These are phyloP conservation scores for Smutsia temminckii DNA, from an alignment of 2,797 vertebrate genomes.

Conservation along the genomic window DNA sequence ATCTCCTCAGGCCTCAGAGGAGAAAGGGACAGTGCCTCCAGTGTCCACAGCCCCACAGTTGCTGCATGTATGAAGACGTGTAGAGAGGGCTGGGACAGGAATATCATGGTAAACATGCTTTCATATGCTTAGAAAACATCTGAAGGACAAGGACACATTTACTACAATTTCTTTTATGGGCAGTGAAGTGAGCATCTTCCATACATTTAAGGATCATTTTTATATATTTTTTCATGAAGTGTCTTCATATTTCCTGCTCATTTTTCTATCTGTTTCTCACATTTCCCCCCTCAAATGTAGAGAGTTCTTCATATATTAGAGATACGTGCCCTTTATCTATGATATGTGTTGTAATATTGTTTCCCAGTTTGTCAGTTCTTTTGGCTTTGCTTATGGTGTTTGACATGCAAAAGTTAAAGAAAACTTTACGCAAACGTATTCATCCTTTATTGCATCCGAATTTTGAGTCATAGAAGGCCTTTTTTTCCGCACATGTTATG, in stretches of 20 bases:
- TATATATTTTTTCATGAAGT: not conserved
- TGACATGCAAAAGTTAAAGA: not conserved
- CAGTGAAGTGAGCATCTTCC: not conserved
- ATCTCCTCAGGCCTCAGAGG: not conserved
- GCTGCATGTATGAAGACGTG: too few species aligned
- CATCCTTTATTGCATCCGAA: not conserved
- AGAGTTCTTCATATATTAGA: not conserved
- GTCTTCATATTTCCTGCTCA: not conserved
- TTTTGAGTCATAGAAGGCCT: not conserved
- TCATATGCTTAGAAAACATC: not conserved
- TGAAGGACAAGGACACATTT: not conserved
- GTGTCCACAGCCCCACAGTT: not conserved
- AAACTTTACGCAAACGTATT: not conserved
- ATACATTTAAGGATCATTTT: not conserved
- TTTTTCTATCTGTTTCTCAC: not conserved
- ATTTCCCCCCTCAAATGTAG: not conserved
- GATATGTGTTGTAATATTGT: not conserved
- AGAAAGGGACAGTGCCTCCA: not conserved
- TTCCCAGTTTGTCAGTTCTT: not conserved
- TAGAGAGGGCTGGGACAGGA: too few species aligned
- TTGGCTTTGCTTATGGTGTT: not conserved
- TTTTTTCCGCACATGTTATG: not conserved
- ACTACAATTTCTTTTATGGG: not conserved
- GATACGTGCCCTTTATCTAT: not conserved
- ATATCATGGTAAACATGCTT: too few species aligned